These are phyloP conservation scores for Peromyscus nudipes DNA, from an alignment of 2,797 vertebrate genomes.

Conservation along the genomic window DNA sequence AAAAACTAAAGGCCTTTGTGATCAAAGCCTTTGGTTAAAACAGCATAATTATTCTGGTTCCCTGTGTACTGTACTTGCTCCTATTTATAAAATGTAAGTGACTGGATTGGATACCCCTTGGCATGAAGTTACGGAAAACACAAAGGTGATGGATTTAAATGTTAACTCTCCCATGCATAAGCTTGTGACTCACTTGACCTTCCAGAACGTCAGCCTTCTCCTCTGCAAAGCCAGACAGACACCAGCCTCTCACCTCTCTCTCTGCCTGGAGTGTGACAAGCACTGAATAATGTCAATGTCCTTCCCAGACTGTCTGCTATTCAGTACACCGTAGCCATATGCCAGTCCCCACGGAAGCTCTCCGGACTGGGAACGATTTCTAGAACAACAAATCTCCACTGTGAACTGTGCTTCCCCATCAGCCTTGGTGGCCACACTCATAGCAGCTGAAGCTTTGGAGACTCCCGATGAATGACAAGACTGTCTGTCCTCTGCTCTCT, in stretches of 20 bases:
- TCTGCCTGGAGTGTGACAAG: background rate
- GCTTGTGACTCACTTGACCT: background rate
- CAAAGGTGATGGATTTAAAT: background rate
- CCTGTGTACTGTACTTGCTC: constrained; percentile 9
- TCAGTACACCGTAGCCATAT: constrained; percentile 7
- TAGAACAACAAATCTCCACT: constrained; percentile 54
- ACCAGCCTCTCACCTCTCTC: background rate
- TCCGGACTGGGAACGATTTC: constrained; percentile 39
- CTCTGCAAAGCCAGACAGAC: background rate
- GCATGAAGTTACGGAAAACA: background rate
- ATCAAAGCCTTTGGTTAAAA: background rate
- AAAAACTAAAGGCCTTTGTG: background rate
- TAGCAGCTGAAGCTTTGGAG: background rate
- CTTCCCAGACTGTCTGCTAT: constrained; percentile 58
- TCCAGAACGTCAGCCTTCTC: constrained; percentile 8
- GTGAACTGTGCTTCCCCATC: background rate
- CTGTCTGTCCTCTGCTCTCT: background rate
- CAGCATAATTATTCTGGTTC: background rate
- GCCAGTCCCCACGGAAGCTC: constrained; percentile 37
- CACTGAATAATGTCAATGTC: background rate
- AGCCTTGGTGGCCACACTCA: background rate
- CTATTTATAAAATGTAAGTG: constrained; percentile 48
- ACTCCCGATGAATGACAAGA: background rate
- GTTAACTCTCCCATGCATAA: background rate
- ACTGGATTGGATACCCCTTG: background rate